Conservation (phyloP, 2,797 vertebrate genomes). For the Iguana delicatissima region DNA sequence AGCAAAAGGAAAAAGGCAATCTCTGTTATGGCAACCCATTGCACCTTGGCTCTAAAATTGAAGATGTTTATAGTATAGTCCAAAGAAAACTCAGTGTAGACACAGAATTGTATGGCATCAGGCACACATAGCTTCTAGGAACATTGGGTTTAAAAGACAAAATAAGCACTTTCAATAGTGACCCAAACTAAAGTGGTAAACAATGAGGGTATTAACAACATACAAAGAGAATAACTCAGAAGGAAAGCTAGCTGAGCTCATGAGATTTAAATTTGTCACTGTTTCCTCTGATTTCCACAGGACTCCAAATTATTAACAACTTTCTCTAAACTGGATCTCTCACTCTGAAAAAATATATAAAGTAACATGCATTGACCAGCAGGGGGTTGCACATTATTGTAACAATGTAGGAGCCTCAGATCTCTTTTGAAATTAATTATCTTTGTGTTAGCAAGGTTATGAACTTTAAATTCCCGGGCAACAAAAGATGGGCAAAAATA, state of each 20-base stretch:
- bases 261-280: not conserved
- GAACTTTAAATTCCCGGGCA: not conserved
- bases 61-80: not conserved
- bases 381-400: not conserved
- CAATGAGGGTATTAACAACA: not conserved
- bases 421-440: not conserved
- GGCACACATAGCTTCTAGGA: not conserved
- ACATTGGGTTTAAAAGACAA: not conserved
- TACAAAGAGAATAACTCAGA: not conserved
- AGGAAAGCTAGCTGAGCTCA: not conserved
- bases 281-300: not conserved
- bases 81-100: not conserved
- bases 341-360: not conserved
- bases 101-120: not conserved
- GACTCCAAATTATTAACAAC: not conserved
- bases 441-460: conserved; percentile 1
- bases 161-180: not conserved
- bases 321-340: not conserved
- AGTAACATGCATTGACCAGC: not conserved
- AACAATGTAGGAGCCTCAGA: not conserved
- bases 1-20: not conserved
- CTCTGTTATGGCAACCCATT: not conserved
- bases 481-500: not conserved
- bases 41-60: not conserved
- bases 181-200: not conserved